Evolutionary conservation across 2,113 vertebrate species (phyloP).

Genomic region (Paedocypris sp.): DNA sequence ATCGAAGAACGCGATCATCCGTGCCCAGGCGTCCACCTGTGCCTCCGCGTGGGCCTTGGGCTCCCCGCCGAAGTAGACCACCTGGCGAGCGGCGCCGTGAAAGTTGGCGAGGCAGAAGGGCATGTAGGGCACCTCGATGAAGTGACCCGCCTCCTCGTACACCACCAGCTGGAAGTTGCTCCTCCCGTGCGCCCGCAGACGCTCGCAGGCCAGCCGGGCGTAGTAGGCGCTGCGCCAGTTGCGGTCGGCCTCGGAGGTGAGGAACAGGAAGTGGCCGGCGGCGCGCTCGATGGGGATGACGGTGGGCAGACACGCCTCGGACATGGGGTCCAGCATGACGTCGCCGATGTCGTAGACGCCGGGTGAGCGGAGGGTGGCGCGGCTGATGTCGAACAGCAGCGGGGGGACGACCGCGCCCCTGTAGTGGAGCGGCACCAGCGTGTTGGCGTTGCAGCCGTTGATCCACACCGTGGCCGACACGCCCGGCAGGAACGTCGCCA

Average conservation of each 20-base stretch:
- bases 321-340: conserved; percentile 47
- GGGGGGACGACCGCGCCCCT: conserved; percentile 59
- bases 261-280: conserved; percentile 68
- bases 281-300: conserved; percentile 75
- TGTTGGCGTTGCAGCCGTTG: conserved; percentile 66
- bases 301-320: conserved; percentile 48
- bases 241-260: conserved; percentile 72
- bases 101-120: conserved; percentile 63
- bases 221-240: conserved; percentile 77
- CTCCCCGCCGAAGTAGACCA: conserved; percentile 73
- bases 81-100: conserved; percentile 50
- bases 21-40: conserved; percentile 71
- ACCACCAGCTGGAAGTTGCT: conserved; percentile 59
- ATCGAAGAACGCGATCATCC: conserved; percentile 66
- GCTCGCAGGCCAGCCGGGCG: conserved; percentile 56
- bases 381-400: conserved; percentile 24
- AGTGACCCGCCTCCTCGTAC: conserved; percentile 79
- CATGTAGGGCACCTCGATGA: conserved; percentile 76
- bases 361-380: conserved; percentile 36
- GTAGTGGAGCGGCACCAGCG: conserved; percentile 47
- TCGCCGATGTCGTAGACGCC: conserved; percentile 62
- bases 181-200: conserved; percentile 63
- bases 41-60: conserved; percentile 66
- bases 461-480: conserved; percentile 68
- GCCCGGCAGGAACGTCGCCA: conserved; percentile 74